Percentiles rank a stretch among this genome's conserved stretches.
phyloP scores from a whole-genome alignment of 2,888 invertebrate genomes.

The Pristionchus entomophagus region DNA sequence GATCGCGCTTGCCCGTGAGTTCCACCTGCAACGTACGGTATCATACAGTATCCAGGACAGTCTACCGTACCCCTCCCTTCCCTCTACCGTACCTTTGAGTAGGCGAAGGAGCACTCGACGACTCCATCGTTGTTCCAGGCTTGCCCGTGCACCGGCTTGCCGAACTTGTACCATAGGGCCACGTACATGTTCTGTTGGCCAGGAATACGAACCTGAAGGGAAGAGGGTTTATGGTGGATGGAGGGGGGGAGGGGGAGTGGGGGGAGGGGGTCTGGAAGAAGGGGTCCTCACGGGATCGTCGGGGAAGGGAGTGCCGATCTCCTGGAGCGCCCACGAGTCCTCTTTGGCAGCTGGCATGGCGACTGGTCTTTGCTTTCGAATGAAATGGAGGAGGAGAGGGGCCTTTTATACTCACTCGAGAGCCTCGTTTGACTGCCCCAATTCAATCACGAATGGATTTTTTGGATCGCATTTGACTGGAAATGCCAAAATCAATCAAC shows the following conservation, averaged over 20 bases:
- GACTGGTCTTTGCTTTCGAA: constrained; percentile 5
- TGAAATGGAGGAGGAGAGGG: constrained; percentile 47
- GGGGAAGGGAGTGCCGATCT: constrained; percentile 68
- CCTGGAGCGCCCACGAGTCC: constrained; percentile 63
- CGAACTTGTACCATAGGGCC: constrained; percentile 68
- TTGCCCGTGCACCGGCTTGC: constrained; percentile 66
- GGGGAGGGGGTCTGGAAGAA: constrained; percentile 10
- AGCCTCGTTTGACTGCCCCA: neutral
- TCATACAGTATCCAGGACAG: too few species aligned
- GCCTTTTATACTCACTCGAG: neutral
- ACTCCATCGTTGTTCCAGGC: constrained; percentile 68
- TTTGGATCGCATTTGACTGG: too few species aligned
- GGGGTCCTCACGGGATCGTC: constrained; percentile 55
- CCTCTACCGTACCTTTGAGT: constrained; percentile 53
- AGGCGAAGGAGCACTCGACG: constrained; percentile 67
- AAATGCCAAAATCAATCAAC: too few species aligned
- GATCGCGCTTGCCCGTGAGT: constrained; percentile 62
- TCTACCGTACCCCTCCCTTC: neutral
- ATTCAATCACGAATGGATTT: too few species aligned
- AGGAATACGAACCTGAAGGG: constrained; percentile 52
- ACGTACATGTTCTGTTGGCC: constrained; percentile 65
- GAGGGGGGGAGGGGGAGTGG: too few species aligned
- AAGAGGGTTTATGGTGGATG: constrained; percentile 25
- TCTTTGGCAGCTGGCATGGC: constrained; percentile 50
- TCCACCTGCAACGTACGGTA: constrained; percentile 54